A percentile compares a stretch with the other conserved stretches of the same genome.
These are phyloP conservation scores for Tribolium madens DNA, from an alignment of 1,140 invertebrate genomes.

Conservation along the genomic window DNA sequence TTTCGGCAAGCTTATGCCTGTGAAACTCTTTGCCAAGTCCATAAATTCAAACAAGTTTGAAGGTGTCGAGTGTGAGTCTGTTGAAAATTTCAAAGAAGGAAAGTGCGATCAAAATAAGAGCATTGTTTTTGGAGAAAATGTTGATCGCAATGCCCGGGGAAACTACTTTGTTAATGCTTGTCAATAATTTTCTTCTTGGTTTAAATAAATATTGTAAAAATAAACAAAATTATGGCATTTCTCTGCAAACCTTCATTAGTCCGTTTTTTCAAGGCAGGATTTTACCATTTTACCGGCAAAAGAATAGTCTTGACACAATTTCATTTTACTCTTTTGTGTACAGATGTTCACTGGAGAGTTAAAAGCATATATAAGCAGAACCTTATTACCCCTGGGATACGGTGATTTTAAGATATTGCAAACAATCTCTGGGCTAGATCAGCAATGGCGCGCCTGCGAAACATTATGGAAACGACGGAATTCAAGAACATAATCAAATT, in stretches of 20 bases:
- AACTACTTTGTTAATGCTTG: neutral
- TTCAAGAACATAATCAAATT: conserved; percentile 24
- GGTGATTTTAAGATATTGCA: conserved; percentile 48
- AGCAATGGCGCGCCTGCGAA: conserved; percentile 39
- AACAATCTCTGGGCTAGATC: conserved; percentile 47
- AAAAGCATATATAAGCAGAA: conserved; percentile 47
- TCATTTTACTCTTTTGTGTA: conserved; percentile 18
- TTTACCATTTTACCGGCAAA: neutral
- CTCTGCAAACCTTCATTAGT: neutral
- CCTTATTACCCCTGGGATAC: conserved; percentile 40
- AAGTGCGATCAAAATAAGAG: conserved; percentile 2
- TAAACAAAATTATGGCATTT: neutral
- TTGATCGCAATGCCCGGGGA: neutral
- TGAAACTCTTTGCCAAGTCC: conserved; percentile 36
- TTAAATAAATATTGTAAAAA: neutral
- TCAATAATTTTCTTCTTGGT: neutral
- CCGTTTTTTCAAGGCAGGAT: conserved; percentile 1
- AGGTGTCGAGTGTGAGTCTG: conserved; percentile 39
- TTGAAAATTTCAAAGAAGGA: conserved; percentile 29
- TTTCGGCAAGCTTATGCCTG: conserved; percentile 15
- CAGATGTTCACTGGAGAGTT: conserved; percentile 41
- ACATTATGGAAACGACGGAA: conserved; percentile 28
- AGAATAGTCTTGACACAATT: conserved; percentile 29
- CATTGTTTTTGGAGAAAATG: conserved; percentile 33
- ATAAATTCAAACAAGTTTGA: conserved; percentile 43